A percentile compares a stretch with the other conserved stretches of the same genome.
Evolutionary conservation across 2,797 vertebrate species (phyloP).

Genomic region (Liparis tanakae): DNA sequence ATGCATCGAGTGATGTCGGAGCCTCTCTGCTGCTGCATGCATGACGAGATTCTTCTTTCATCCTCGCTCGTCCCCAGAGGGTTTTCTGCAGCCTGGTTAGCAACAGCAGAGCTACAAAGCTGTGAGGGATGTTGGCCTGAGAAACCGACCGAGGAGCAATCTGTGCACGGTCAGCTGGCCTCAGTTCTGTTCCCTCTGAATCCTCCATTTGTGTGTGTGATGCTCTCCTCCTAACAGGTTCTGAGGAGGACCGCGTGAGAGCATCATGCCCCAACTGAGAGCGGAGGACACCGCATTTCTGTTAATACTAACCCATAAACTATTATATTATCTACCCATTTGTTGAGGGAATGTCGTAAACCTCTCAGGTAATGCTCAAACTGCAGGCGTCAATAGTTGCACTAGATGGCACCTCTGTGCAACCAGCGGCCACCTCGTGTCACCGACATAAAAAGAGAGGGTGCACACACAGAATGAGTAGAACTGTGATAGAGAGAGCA

Average conservation of each 20-base stretch:
- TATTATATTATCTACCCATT: too few relatives aligned
- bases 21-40: not conserved
- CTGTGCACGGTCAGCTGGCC: constrained; percentile 20
- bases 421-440: constrained; percentile 2
- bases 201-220: not conserved
- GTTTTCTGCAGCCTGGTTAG: constrained; percentile 1
- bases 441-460: constrained; percentile 13
- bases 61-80: not conserved
- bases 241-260: not conserved
- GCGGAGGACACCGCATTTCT: not conserved
- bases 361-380: not conserved
- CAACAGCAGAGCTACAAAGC: constrained; percentile 16
- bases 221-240: not conserved
- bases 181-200: not conserved
- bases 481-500: constrained; percentile 23
- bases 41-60: not conserved
- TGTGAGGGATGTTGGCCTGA: constrained; percentile 19
- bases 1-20: not conserved
- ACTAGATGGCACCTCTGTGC: constrained; percentile 65
- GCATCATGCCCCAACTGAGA: not conserved
- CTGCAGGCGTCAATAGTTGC: constrained; percentile 25
- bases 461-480: not conserved
- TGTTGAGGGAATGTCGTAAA: not conserved
- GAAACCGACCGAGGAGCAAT: constrained; percentile 1
- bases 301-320: not conserved